Evolutionary conservation across 2,888 invertebrate genomes (phyloP).

Genomic region (Amitus sp.): DNA sequence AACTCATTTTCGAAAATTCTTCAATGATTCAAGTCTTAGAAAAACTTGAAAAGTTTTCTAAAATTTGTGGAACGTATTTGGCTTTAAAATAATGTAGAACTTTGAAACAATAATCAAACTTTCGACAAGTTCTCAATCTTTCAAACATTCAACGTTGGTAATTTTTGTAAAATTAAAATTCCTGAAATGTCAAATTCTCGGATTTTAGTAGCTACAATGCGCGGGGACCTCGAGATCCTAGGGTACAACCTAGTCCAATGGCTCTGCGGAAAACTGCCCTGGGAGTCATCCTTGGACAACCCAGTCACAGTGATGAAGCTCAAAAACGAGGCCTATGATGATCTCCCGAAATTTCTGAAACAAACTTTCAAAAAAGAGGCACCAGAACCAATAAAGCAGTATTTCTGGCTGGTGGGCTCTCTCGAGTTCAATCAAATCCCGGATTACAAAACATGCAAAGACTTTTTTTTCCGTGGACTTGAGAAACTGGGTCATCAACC

Average conservation of each 20-base stretch:
- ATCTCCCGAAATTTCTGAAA: constrained; percentile 66
- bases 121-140: too few species aligned
- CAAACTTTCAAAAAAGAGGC: constrained; percentile 62
- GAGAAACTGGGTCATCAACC: constrained; percentile 71
- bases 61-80: too few species aligned
- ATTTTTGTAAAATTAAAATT: too few species aligned
- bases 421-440: constrained; percentile 78
- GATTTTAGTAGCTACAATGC: constrained; percentile 82
- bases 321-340: constrained; percentile 76
- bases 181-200: too few species aligned
- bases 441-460: constrained; percentile 78
- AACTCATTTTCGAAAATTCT: too few species aligned
- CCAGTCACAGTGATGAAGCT: constrained; percentile 62
- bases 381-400: constrained; percentile 64
- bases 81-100: too few species aligned
- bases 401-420: constrained; percentile 74
- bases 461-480: constrained; percentile 74
- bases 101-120: too few species aligned
- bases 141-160: too few species aligned
- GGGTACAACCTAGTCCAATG: constrained; percentile 95
- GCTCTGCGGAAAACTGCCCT: constrained; percentile 85
- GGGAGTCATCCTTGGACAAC: constrained; percentile 77
- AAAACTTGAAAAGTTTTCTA: too few species aligned
- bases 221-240: constrained; percentile 94
- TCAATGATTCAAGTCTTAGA: too few species aligned